Base-by-base conservation (phyloP, 2,888 invertebrate species). In the Nymphalis c-album region DNA sequence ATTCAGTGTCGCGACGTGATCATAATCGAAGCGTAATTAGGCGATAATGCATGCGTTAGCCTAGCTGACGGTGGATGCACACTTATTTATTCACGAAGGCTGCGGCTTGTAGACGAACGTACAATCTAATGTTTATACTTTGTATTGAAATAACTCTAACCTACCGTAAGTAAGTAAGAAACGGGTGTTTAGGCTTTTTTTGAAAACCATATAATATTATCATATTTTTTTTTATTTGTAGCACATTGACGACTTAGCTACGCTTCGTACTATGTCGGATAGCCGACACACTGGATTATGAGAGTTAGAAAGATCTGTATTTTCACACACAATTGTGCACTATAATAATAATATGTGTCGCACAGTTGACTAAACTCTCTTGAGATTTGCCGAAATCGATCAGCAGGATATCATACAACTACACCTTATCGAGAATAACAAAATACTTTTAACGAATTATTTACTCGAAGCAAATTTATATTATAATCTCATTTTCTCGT, bases 1-100 rank as follows among this genome's bases (percentile, higher is more conserved):
- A 84, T 85, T 81, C 82, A 84, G 69, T 78, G 77, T 71, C 76
- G 77, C 77, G 76, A 70, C 79, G 78, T 75, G 81, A 79, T 79
- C 78, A 78, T 83, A 81, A 83, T 83, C 81, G 81, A 80, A 72
- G 61, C 67, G 75, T 81, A 80, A 83, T 83, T 80, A 83, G 78
- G 74, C 66, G 76, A 71, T 80, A 79, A 79, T 77, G 75, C 76
- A 76, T 74, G 76, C 73, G 68, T 57, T 68, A 60, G 68, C 68
- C 68, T 60, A 51, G 70, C 63, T 67, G 71, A 67, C 70, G 73
- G 65, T 72, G 63, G 69, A 50, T 65, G 68, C 64, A 10, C 8
- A 46, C 61, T 70, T 64, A 70, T 62, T 70, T 67, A 70, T 70
- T 70, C 70, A 67, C 64, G 60, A 60, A 22, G 51, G 46, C 59